phyloP scores from a whole-genome alignment of 2,888 invertebrate genomes.

The Alloplasta piceator region DNA sequence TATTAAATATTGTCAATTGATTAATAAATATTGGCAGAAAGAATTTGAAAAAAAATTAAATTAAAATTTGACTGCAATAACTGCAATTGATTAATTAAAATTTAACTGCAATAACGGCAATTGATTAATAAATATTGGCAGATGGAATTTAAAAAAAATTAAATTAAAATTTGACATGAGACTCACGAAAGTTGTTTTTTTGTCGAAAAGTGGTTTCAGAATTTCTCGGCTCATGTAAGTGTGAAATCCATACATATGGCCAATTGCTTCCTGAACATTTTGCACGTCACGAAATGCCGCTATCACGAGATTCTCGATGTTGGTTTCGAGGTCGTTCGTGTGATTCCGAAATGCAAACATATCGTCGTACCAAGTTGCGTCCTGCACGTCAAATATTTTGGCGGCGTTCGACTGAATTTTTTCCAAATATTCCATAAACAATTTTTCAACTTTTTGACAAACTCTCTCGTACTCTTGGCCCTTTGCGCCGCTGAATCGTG shows the following conservation, averaged over 20 bases:
- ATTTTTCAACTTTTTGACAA: conserved; percentile 89
- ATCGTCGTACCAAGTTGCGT: conserved; percentile 92
- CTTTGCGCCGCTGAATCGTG: conserved; percentile 90
- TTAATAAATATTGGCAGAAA: no score
- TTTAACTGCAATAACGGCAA: no score
- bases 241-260: conserved; percentile 90
- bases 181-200: conserved; percentile 87
- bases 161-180: no score
- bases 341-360: conserved; percentile 86
- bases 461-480: conserved; percentile 88
- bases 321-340: conserved; percentile 88
- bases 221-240: conserved; percentile 91
- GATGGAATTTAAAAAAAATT: neutral
- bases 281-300: conserved; percentile 91
- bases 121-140: neutral
- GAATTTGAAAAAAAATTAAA: no score
- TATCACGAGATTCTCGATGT: conserved; percentile 92
- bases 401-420: conserved; percentile 86
- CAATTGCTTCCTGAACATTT: conserved; percentile 92
- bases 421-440: conserved; percentile 88
- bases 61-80: neutral
- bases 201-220: conserved; percentile 88
- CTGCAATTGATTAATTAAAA: no score
- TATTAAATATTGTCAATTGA: no score
- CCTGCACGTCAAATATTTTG: conserved; percentile 91